These are phyloP conservation scores for Halcyon chelicuti DNA, from an alignment of 2,797 vertebrate genomes.

Conservation along the genomic window DNA sequence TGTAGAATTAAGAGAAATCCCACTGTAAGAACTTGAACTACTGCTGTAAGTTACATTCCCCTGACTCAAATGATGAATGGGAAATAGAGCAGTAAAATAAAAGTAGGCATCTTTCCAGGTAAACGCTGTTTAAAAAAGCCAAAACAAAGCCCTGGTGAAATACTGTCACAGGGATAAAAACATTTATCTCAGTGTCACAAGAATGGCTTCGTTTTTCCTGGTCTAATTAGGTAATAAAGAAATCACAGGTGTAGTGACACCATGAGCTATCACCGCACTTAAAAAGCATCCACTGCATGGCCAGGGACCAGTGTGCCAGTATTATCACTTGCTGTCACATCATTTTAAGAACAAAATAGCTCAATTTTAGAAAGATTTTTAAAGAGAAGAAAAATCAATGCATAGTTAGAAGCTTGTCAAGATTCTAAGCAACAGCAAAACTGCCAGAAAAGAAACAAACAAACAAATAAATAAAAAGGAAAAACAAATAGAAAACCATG, in stretches of 20 bases:
- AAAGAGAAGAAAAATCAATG: conserved; percentile 54
- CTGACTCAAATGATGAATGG: conserved; percentile 37
- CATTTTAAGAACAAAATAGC: conserved; percentile 42
- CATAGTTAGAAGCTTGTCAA: conserved; percentile 34
- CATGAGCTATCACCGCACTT: neutral
- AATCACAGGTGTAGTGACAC: neutral
- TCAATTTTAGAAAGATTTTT: conserved; percentile 65
- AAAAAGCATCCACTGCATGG: neutral
- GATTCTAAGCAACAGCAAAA: conserved; percentile 30
- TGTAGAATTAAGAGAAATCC: conserved; percentile 35
- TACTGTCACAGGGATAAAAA: neutral
- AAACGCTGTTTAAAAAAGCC: conserved; percentile 18
- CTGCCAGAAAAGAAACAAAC: neutral
- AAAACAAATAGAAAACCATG: neutral
- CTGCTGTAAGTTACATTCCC: neutral
- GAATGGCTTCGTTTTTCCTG: neutral
- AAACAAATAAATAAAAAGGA: neutral
- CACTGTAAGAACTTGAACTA: neutral
- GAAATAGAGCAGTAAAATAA: conserved; percentile 42
- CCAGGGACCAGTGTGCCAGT: neutral
- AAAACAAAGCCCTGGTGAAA: conserved; percentile 18
- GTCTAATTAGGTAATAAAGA: conserved; percentile 32
- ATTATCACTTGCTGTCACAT: neutral
- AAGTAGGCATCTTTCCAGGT: conserved; percentile 58
- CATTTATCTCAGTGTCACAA: conserved; percentile 10